A percentile compares a stretch with the other conserved stretches of the same genome.
Conservation (phyloP, 2,113 vertebrate species). For the Siphamia tubifer region DNA sequence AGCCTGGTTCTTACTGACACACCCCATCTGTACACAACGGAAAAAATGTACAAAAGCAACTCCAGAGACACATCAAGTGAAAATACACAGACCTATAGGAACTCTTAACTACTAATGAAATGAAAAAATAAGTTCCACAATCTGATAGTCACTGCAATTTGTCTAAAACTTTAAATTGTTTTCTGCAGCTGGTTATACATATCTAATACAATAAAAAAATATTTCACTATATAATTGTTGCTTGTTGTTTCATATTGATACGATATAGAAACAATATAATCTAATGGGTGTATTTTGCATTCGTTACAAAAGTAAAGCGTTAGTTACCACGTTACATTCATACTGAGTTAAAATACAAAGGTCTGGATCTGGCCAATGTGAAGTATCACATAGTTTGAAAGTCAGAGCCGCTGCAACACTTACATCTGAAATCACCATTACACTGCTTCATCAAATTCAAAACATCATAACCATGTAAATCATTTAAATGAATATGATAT, state of each 20-base stretch:
- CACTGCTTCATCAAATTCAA: neutral
- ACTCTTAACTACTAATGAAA: too few species aligned
- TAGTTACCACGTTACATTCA: too few species aligned
- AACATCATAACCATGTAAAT: neutral
- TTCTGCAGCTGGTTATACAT: too few species aligned
- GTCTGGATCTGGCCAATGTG: neutral
- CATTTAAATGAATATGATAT: neutral
- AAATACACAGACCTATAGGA: too few species aligned
- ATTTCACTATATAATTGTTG: too few species aligned
- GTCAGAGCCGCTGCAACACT: neutral
- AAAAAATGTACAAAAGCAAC: too few species aligned
- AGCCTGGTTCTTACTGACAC: neutral
- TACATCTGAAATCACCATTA: neutral
- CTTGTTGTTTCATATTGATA: neutral
- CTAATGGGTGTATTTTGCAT: neutral
- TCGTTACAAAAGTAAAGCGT: neutral
- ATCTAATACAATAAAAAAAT: too few species aligned
- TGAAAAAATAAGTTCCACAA: too few species aligned
- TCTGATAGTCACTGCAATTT: too few species aligned
- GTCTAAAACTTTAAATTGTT: too few species aligned
- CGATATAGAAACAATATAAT: neutral
- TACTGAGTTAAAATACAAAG: neutral
- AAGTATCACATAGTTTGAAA: neutral
- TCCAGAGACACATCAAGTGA: too few species aligned
- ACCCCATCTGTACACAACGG: too few species aligned